Conservation (phyloP, 2,113 vertebrate species). For the Hemiprocne comata region DNA sequence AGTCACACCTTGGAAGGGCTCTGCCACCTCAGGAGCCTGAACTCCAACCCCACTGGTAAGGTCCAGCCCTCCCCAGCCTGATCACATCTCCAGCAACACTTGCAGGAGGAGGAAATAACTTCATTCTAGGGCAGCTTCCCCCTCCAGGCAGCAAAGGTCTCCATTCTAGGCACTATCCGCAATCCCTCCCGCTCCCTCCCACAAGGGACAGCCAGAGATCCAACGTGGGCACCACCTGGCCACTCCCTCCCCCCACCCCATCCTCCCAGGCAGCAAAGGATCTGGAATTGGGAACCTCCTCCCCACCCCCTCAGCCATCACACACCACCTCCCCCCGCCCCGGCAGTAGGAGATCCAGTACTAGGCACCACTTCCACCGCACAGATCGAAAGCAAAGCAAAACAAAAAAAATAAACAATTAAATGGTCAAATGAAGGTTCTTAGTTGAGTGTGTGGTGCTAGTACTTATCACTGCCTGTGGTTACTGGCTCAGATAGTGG, state of each 20-base stretch:
- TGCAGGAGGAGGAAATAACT: slow-evolving; percentile 52
- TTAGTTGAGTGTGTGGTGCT: background rate
- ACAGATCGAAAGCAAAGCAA: background rate
- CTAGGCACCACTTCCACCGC: slow-evolving; percentile 24
- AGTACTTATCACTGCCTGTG: slow-evolving; percentile 39
- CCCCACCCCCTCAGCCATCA: background rate
- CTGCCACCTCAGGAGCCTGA: background rate
- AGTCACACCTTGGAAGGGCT: background rate
- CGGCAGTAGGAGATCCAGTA: slow-evolving; percentile 10
- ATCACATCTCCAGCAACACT: slow-evolving; percentile 10
- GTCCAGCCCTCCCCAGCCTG: background rate
- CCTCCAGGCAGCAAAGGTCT: slow-evolving; percentile 32
- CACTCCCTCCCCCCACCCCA: background rate
- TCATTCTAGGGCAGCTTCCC: slow-evolving; percentile 14
- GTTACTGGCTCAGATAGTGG: background rate
- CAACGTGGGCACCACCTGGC: background rate
- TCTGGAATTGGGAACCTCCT: background rate
- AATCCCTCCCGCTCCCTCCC: slow-evolving; percentile 27
- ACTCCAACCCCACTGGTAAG: background rate
- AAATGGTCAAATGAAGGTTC: background rate
- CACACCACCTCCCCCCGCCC: background rate
- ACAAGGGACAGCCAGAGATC: background rate
- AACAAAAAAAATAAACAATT: background rate
- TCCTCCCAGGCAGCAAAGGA: slow-evolving; percentile 6
- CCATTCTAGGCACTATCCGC: background rate